Conservation (phyloP, 2,113 vertebrate genomes). For the Seriola rivoliana region DNA sequence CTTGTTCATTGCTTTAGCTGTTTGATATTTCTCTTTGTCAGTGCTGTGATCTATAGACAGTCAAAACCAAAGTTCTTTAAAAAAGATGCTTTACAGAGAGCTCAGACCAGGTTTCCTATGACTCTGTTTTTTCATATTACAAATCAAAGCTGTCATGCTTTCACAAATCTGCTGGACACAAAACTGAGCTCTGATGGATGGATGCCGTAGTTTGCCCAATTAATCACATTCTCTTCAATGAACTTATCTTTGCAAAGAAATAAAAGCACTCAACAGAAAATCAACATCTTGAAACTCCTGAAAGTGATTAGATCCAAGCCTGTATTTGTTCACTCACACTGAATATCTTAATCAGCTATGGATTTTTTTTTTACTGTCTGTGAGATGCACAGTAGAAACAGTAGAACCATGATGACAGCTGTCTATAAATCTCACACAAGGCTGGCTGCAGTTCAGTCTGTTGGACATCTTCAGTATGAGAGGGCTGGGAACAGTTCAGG, state of each 20-base stretch:
- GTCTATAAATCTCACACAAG: neutral
- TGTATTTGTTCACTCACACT: neutral
- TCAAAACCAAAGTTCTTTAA: neutral
- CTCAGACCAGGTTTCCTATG: neutral
- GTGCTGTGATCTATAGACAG: neutral
- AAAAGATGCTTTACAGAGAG: neutral
- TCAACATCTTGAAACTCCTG: neutral
- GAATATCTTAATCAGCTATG: too few relatives aligned
- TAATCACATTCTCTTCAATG: too few relatives aligned
- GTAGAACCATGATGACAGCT: neutral
- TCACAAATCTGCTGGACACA: neutral
- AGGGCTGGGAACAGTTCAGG: constrained; percentile 3
- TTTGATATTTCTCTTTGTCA: constrained; percentile 33
- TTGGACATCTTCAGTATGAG: constrained; percentile 15
- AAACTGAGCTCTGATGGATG: neutral
- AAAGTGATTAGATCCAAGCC: neutral
- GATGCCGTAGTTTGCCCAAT: too few relatives aligned
- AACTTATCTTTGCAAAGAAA: neutral
- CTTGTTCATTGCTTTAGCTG: constrained; percentile 7
- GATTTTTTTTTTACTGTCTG: neutral
- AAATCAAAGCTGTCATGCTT: neutral
- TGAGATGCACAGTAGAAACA: neutral
- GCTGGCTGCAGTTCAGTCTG: neutral
- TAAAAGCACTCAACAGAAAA: neutral
- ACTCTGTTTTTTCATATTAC: neutral